Percentiles rank a stretch among this genome's conserved stretches.
Conservation (phyloP, 1,140 invertebrate species). For the Dryas iulia region DNA sequence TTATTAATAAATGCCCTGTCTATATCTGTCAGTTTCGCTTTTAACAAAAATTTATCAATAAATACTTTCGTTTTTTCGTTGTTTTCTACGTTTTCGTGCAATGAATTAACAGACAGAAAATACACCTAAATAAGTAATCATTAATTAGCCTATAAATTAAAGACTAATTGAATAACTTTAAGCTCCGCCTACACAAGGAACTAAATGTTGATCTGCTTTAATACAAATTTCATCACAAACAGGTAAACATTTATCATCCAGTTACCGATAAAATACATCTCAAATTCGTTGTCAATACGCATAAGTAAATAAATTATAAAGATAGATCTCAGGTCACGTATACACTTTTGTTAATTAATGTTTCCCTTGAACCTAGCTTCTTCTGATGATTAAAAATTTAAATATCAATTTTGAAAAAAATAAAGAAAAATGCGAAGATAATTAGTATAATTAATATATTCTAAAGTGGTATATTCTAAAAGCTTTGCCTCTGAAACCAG, state of each 20-base stretch:
- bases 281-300: background rate
- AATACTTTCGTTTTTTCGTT: no score
- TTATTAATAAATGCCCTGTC: no score
- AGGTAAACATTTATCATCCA: background rate
- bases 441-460: no score
- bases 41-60: no score
- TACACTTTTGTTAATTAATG: background rate
- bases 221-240: background rate
- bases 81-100: no score
- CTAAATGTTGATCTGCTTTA: background rate
- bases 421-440: no score
- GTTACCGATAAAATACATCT: background rate
- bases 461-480: no score
- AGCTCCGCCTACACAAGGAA: background rate
- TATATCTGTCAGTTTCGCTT: no score
- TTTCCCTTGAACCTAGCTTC: background rate
- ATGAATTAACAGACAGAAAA: no score
- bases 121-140: conserved; percentile 1
- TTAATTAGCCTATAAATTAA: background rate
- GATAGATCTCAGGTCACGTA: background rate
- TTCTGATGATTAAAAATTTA: background rate
- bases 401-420: no score
- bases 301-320: background rate
- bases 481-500: no score
- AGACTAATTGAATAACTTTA: background rate